These are phyloP conservation scores for Vanessa atalanta DNA, from an alignment of 1,140 invertebrate species.

Conservation along the genomic window DNA sequence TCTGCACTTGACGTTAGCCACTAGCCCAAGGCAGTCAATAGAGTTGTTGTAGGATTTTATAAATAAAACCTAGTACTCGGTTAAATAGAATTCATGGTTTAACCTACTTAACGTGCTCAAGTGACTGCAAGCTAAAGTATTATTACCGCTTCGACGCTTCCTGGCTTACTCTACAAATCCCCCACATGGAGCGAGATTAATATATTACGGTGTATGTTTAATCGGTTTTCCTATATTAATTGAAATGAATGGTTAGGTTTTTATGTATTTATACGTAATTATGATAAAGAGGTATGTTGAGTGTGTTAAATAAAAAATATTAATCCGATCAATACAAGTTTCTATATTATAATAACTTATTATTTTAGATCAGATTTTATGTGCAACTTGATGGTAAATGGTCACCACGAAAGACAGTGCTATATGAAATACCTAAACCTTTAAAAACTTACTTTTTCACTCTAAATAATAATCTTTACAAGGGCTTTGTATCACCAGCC, in stretches of 20 bases:
- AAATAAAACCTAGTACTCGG: not conserved
- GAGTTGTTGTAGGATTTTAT: not conserved
- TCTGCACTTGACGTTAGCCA: not conserved
- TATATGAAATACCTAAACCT: no score
- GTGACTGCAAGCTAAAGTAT: not conserved
- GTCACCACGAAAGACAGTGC: no score
- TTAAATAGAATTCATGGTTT: constrained; percentile 2
- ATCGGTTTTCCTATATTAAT: no score
- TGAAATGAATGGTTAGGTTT: no score
- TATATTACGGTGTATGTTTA: no score
- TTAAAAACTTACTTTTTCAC: no score
- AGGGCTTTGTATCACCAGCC: no score
- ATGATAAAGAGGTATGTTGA: no score
- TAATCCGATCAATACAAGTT: not conserved
- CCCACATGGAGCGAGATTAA: not conserved
- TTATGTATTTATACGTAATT: no score
- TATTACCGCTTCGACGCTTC: not conserved
- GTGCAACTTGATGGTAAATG: no score
- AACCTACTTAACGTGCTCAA: constrained; percentile 2
- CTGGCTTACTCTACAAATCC: not conserved
- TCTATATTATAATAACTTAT: not conserved
- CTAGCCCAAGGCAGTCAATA: not conserved
- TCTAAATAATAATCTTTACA: no score
- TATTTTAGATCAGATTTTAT: no score
- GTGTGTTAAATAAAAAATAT: not conserved